Base-by-base conservation (phyloP, 2,113 vertebrate genomes). In the Pseudorasbora parva region DNA sequence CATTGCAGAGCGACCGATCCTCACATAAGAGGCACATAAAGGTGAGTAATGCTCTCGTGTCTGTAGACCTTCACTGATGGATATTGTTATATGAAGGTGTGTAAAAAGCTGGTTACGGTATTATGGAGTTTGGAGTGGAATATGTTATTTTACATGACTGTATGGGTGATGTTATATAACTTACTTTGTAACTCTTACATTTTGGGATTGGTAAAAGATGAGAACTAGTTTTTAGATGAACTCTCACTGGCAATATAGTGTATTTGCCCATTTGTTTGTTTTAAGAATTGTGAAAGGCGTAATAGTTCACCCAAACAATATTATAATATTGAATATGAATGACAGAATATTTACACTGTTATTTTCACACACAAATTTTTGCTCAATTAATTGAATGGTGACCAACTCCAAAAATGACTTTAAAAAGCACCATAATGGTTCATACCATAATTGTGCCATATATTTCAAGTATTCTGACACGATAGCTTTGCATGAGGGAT, bases 1-100 rank as follows among this genome's bases (percentile, higher is more conserved):
- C 79, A 69, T 81, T 81, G 79, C 14, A 12, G 23, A 56, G 47
- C 64, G 79, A 69, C 79, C 64, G 8, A 51, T 14, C 6, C 5
- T 11, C 2, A 23, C 4, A 68, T 33, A 57, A 77, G 15, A 75
- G n/a, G 1, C 47, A 69, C 10, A 14, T 2, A 33, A 45, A 69
- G 64, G 79, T 81, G 79, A 81, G 60, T 23, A 47, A 9, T 19
- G 23, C 57, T 64, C 12, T 17, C 1, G n/a, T 37, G 10, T 14
- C 9, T 30, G 15, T 27, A 33, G 19, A 14, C 6, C 0, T 37
- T 59, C 7, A 8, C 4, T 5, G 9, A 11, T 2, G 1, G 19
- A 37, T 10, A 37, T 33, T 0, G 21, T 56, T n/a, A 6, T 78
- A 0, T 78, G 0, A 23, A 43, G 1, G 23, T 8, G 4, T 14